phyloP scores from a whole-genome alignment of 2,888 invertebrate genomes.

The Rhingia rostrata region DNA sequence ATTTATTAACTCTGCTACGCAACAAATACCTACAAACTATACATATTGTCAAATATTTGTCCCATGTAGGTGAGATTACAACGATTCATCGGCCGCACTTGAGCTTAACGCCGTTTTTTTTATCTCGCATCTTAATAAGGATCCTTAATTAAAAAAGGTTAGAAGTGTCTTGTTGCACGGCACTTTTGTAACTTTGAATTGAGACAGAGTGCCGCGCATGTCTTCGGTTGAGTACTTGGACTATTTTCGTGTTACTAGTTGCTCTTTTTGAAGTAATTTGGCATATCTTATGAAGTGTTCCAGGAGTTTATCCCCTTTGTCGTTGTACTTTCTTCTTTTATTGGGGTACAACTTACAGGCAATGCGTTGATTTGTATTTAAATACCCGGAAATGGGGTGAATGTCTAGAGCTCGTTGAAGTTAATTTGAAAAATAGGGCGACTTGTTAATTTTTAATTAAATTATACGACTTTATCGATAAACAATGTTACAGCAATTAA shows the following conservation, averaged over 20 bases:
- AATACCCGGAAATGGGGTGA: no score
- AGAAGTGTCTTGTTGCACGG: constrained; percentile 28
- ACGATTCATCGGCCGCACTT: constrained; percentile 16
- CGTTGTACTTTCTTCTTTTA: neutral
- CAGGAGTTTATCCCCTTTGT: constrained; percentile 2
- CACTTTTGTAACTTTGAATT: constrained; percentile 35
- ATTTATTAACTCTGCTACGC: constrained; percentile 37
- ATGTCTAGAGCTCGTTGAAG: no score
- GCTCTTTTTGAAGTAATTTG: constrained; percentile 18
- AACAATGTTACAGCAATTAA: no score
- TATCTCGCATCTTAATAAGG: constrained; percentile 38
- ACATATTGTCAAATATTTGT: constrained; percentile 17
- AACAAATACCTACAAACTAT: constrained; percentile 15
- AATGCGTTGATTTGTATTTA: no score
- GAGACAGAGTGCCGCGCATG: neutral
- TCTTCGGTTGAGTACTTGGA: constrained; percentile 16
- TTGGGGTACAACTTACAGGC: neutral
- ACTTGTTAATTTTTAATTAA: no score
- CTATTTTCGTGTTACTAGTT: constrained; percentile 38
- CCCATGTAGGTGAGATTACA: constrained; percentile 17
- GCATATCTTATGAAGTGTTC: neutral
- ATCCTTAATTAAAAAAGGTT: constrained; percentile 64
- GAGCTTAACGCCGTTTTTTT: constrained; percentile 32
- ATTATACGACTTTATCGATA: no score
- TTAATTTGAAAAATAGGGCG: no score